Conservation (phyloP, 2,888 invertebrate genomes). For the Caenorhabditis afra region DNA sequence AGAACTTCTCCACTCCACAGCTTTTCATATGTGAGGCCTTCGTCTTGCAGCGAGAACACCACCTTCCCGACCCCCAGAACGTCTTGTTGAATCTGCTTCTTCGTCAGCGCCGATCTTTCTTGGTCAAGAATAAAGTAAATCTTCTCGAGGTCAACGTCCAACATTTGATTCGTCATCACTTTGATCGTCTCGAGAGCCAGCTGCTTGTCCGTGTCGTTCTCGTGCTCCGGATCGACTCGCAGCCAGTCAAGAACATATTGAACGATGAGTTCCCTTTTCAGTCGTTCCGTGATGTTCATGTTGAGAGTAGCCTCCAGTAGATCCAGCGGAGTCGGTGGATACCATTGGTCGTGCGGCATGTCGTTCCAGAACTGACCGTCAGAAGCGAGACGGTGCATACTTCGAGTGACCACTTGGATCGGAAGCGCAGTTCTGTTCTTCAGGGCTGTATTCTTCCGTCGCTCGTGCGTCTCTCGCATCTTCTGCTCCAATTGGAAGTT, state of each 20-base stretch:
- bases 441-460: slow-evolving; percentile 1
- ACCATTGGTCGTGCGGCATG: slow-evolving; percentile 48
- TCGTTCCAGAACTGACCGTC: slow-evolving; percentile 45
- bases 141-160: slow-evolving; percentile 37
- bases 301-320: slow-evolving; percentile 44
- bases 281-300: slow-evolving; percentile 34
- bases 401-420: slow-evolving; percentile 24
- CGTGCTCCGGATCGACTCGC: slow-evolving; percentile 6
- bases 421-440: slow-evolving; percentile 39
- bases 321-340: slow-evolving; percentile 48
- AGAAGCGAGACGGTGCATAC: slow-evolving; percentile 22
- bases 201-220: neutral
- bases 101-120: slow-evolving; percentile 20
- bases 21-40: slow-evolving; percentile 19
- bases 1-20: slow-evolving; percentile 23
- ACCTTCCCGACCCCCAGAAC: neutral
- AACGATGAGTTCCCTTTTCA: slow-evolving; percentile 48
- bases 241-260: slow-evolving; percentile 51
- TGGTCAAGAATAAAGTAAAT: slow-evolving; percentile 43
- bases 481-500: slow-evolving; percentile 11
- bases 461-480: slow-evolving; percentile 39
- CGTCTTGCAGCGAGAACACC: slow-evolving; percentile 23
- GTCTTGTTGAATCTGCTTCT: neutral
- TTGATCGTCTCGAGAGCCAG: slow-evolving; percentile 33
- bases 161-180: slow-evolving; percentile 38